Conservation (phyloP, 2,888 invertebrate genomes). For the Microplitis manilae region DNA sequence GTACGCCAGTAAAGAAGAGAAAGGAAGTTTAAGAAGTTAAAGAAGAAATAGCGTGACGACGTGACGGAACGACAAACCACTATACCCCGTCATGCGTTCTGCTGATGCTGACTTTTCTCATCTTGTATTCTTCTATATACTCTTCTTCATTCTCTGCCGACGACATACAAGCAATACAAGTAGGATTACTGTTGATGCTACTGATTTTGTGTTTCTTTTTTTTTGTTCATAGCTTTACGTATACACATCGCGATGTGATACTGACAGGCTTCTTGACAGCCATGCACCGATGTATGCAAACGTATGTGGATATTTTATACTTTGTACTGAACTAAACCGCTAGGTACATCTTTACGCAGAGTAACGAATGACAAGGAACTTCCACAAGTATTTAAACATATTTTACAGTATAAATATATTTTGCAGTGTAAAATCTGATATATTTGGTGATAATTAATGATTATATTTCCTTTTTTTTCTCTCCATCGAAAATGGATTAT, state of each 20-base stretch:
- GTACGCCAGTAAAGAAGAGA: slow-evolving; percentile 37
- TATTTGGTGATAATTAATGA: too few relatives aligned
- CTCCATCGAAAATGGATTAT: too few relatives aligned
- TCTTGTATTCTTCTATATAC: slow-evolving; percentile 3
- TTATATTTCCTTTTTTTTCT: too few relatives aligned
- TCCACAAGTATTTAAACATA: background rate
- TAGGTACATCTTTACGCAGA: slow-evolving; percentile 13
- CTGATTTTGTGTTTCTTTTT: slow-evolving; percentile 12
- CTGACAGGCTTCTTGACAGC: slow-evolving; percentile 50
- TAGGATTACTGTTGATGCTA: slow-evolving; percentile 20
- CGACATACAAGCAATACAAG: slow-evolving; percentile 1
- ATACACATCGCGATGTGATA: slow-evolving; percentile 42
- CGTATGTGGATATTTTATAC: slow-evolving; percentile 18
- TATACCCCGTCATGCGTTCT: slow-evolving; percentile 28
- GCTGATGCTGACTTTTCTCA: slow-evolving; percentile 35
- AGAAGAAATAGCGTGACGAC: slow-evolving; percentile 51
- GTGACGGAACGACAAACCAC: slow-evolving; percentile 57
- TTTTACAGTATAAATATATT: background rate
- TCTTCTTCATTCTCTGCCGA: slow-evolving; percentile 17
- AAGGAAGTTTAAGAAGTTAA: slow-evolving; percentile 51
- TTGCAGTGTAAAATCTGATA: background rate
- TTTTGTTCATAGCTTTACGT: slow-evolving; percentile 30
- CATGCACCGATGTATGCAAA: slow-evolving; percentile 41
- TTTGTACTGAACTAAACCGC: slow-evolving; percentile 18
- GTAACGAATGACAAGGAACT: slow-evolving; percentile 18